Conservation (phyloP, 23 tunicate species). For the Trididemnum miniatum region DNA sequence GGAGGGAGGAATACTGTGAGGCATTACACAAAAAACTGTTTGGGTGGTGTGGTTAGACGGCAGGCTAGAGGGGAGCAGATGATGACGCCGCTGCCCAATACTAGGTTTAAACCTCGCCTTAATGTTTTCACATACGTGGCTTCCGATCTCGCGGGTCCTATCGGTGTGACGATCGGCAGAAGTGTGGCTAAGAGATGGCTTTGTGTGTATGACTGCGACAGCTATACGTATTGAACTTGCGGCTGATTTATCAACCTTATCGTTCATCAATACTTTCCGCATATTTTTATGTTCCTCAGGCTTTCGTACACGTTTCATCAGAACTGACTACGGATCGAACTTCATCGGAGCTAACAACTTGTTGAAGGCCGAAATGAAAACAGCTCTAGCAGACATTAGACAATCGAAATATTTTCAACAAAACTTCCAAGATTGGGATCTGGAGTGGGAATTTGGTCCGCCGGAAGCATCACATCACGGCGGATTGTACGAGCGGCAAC, state of each 20-base stretch:
- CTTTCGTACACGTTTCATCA: not conserved
- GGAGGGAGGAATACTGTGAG: not conserved
- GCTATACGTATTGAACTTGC: constrained; percentile 3
- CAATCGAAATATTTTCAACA: not conserved
- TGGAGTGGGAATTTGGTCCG: constrained; percentile 4
- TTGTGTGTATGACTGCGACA: not conserved
- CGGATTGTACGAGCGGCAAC: not conserved
- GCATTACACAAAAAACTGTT: constrained; percentile 10
- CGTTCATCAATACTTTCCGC: not conserved
- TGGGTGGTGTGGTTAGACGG: not conserved
- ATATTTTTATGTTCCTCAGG: not conserved
- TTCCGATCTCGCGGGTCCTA: constrained; percentile 10
- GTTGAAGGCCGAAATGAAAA: not conserved
- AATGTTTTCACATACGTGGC: constrained; percentile 11
- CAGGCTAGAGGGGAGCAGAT: not conserved
- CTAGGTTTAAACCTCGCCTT: not conserved
- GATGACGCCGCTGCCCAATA: constrained; percentile 4
- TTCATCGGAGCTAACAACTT: not conserved
- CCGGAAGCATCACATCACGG: constrained; percentile 10
- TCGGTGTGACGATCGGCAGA: constrained; percentile 7
- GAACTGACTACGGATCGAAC: not conserved
- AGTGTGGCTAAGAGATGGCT: constrained; percentile 3
- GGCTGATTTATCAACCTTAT: not conserved
- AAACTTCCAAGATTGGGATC: not conserved
- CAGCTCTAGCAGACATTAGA: not conserved